Evolutionary conservation across 1,140 invertebrate species (phyloP).

Genomic region (Ptiloglossa arizonensis): DNA sequence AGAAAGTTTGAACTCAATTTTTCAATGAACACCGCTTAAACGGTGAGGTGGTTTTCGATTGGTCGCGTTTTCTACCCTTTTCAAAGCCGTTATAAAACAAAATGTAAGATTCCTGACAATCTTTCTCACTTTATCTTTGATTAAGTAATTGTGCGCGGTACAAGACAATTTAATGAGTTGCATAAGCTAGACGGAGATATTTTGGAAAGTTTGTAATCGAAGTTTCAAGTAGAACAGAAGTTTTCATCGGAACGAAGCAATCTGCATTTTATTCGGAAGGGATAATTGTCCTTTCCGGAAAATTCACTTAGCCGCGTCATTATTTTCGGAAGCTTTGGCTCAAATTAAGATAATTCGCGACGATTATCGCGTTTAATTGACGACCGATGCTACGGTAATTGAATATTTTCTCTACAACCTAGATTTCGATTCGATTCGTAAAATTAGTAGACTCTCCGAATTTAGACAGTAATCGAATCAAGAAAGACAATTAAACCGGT

Average conservation of each 20-base stretch:
- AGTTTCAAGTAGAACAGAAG: neutral
- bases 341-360: neutral
- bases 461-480: neutral
- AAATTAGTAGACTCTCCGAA: neutral
- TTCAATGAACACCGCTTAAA: neutral
- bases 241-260: neutral
- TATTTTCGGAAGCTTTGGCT: neutral
- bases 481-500: too few relatives aligned
- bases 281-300: neutral
- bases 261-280: neutral
- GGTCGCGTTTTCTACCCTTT: too few relatives aligned
- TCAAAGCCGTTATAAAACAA: too few relatives aligned
- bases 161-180: neutral
- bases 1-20: too few relatives aligned
- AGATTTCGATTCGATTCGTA: too few relatives aligned
- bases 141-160: neutral
- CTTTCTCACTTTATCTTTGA: neutral
- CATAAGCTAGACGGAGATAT: neutral
- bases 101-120: neutral
- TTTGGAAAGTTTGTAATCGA: neutral
- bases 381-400: neutral
- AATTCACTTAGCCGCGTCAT: neutral
- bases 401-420: neutral
- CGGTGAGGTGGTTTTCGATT: too few relatives aligned
- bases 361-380: conserved; percentile 10